Base-by-base conservation (phyloP, 2,797 vertebrate species). In the Syncerus caffer region DNA sequence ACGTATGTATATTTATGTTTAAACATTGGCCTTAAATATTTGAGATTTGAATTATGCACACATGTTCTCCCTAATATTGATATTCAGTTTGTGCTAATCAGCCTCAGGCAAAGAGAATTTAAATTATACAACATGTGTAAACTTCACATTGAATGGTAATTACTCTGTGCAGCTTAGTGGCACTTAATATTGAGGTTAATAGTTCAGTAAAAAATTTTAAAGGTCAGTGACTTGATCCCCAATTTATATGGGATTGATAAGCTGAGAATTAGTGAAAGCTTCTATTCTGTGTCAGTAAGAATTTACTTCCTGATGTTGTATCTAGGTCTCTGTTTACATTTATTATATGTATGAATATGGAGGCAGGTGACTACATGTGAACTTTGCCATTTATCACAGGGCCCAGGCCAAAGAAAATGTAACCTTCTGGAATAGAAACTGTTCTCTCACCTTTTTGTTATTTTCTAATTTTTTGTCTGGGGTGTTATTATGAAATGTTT, bases 31-130 rank as follows among this genome's bases (percentile, higher is more conserved):
- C 90, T 94, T 92, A 94, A 92, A 88, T 97, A 76, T 97, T 96
- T 98, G 96, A 95, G 45, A 94, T 92, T 67, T 98, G 92, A 98
- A 95, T 97, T 97, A 86, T 95, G 88, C 15, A 89, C 74, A 85
- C 21, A 53, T 80, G 19, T 7, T 88, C 21, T 85, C 74, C 78
- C 38, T 86, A 45, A 64, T 79, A 80, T 85, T 58, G 17, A 60
- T 97, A 90, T 27, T 94, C 71, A 55, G 38, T 94, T 90, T 95
- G 25, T 96, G 53, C 76, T 92, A 92, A 80, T 95, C 57, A 85
- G 74, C 90, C 89, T 85, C 16, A 19, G 83, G 64, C 45, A 93
- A 96, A 96, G 58, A 96, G 57, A 85, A 96, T 96, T 83, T 97
- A 88, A 98, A 96, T 98, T 97, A 96, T 62, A 91, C 38, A 97